These are phyloP conservation scores for Vimba vimba DNA, from an alignment of 2,113 vertebrate genomes.

Conservation along the genomic window DNA sequence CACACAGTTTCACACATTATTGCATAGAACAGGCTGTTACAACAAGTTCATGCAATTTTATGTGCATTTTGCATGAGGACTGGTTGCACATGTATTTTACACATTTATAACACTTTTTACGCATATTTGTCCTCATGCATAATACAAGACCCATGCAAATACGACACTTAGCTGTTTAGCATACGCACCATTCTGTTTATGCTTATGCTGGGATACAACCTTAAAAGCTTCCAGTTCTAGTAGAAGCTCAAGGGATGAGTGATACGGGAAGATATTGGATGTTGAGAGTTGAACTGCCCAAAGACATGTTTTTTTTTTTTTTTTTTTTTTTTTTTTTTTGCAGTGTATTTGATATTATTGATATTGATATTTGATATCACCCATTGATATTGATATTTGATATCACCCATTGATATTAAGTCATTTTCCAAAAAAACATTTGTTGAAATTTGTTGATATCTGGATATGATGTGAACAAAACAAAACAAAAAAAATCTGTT, in stretches of 20 bases:
- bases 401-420: too few species aligned
- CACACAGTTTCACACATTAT: background rate
- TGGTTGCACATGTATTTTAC: constrained; percentile 2
- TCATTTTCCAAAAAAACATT: background rate
- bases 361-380: too few species aligned
- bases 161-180: background rate
- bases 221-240: constrained; percentile 3
- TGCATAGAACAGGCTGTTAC: background rate
- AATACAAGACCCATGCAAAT: constrained; percentile 10
- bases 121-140: background rate
- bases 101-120: background rate
- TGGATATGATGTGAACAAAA: background rate
- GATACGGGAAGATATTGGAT: background rate
- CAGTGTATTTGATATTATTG: too few species aligned
- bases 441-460: background rate
- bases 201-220: background rate
- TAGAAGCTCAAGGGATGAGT: background rate
- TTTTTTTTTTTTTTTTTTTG: too few species aligned
- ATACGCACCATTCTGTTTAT: background rate
- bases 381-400: too few species aligned
- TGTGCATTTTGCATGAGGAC: background rate
- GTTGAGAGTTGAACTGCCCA: background rate
- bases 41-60: background rate
- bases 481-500: too few species aligned
- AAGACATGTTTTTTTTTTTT: background rate